Conservation (phyloP, 1,140 invertebrate species). For the Spodoptera frugiperda region DNA sequence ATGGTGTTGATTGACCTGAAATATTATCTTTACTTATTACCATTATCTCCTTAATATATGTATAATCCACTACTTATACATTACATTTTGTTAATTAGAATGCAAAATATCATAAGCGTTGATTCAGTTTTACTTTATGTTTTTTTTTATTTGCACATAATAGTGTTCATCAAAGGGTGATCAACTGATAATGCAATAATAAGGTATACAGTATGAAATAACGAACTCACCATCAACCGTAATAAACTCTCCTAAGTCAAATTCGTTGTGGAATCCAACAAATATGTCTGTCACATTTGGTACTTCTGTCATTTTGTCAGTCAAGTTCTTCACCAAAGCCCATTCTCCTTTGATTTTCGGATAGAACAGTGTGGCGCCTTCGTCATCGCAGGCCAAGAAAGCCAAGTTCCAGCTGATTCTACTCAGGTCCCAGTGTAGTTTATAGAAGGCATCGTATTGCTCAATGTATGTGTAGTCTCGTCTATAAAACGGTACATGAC, state of each 20-base stretch:
- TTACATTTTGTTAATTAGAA: too few species aligned
- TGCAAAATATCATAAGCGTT: too few species aligned
- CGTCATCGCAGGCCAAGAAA: constrained; percentile 55
- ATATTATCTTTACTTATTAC: background rate
- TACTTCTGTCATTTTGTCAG: background rate
- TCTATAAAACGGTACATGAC: constrained; percentile 49
- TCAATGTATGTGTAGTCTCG: constrained; percentile 58
- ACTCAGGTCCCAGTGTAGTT: constrained; percentile 48
- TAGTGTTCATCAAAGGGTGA: background rate
- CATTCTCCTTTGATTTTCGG: constrained; percentile 49
- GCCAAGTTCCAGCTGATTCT: constrained; percentile 41
- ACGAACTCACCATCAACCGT: constrained; percentile 55
- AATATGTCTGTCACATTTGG: constrained; percentile 51
- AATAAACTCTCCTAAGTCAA: constrained; percentile 53
- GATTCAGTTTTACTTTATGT: too few species aligned
- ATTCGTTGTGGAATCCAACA: constrained; percentile 56
- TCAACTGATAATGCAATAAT: background rate
- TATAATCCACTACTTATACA: too few species aligned
- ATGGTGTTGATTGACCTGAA: constrained; percentile 52
- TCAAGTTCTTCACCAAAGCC: constrained; percentile 51
- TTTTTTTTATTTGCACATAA: too few species aligned
- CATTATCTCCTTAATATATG: too few species aligned
- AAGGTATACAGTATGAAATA: background rate
- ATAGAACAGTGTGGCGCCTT: constrained; percentile 53
- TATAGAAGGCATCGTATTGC: constrained; percentile 60